phyloP scores from a whole-genome alignment of 1,140 invertebrate genomes.

The Monochamus saltuarius region DNA sequence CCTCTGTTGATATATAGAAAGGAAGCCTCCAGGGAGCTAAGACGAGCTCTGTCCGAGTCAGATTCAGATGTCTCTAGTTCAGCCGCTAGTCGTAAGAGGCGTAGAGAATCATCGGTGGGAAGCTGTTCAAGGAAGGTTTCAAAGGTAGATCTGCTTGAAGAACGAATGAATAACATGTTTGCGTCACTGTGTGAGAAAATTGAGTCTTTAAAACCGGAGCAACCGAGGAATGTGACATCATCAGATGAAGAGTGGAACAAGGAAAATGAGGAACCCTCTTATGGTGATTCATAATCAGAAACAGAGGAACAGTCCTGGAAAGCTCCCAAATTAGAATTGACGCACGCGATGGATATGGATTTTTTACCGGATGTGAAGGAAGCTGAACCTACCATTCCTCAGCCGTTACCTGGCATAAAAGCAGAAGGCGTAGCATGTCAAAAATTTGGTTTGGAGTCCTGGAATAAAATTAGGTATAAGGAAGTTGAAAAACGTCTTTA shows the following conservation, averaged over 20 bases:
- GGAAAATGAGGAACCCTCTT: background rate
- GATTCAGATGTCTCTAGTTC: too few relatives aligned
- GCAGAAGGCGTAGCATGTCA: conserved; percentile 23
- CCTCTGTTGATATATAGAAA: conserved; percentile 9
- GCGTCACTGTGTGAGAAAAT: background rate
- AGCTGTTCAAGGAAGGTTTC: background rate
- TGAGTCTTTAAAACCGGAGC: background rate
- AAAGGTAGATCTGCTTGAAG: background rate
- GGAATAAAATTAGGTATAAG: conserved; percentile 37
- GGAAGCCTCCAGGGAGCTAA: background rate
- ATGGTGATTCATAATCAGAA: background rate
- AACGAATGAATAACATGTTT: background rate
- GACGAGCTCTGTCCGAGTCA: background rate
- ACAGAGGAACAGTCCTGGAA: background rate
- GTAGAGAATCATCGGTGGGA: background rate
- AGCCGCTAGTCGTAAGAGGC: background rate
- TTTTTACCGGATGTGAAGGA: background rate
- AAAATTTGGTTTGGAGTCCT: conserved; percentile 25
- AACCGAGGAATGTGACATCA: background rate
- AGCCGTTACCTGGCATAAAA: background rate
- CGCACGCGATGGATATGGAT: background rate
- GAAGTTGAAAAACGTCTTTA: conserved; percentile 37
- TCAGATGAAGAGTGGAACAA: background rate
- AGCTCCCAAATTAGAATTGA: background rate
- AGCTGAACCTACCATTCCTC: background rate